Evolutionary conservation across 1,140 invertebrate genomes (phyloP).

Genomic region (Pseudomyrmex sp.): DNA sequence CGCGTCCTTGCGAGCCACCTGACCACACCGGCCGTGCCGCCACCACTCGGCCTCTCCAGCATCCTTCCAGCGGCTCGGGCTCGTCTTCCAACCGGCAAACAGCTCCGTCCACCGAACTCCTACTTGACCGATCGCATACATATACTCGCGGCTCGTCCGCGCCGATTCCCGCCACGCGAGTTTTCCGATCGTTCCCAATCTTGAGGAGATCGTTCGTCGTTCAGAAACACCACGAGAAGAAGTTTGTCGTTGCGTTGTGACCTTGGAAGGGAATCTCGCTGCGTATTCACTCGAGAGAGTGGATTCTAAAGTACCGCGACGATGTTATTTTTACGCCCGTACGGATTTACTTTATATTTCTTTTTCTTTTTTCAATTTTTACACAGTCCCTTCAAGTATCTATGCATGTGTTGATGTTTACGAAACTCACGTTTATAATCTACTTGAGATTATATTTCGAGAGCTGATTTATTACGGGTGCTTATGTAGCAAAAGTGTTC

Average conservation of each 20-base stretch:
- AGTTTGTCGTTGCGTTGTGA: background rate
- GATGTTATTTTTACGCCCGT: background rate
- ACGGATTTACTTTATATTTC: background rate
- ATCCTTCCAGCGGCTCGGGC: constrained; percentile 74
- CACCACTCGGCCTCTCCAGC: constrained; percentile 82
- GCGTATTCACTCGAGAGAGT: background rate
- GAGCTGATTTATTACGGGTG: background rate
- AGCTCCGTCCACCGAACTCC: constrained; percentile 72
- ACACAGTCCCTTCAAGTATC: background rate
- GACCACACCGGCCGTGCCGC: constrained; percentile 84
- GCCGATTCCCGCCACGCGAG: constrained; percentile 36
- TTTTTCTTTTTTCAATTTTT: background rate
- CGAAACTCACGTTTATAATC: too few species aligned
- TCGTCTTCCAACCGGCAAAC: constrained; percentile 74
- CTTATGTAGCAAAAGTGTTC: constrained; percentile 7
- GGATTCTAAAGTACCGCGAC: background rate
- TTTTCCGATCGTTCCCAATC: constrained; percentile 25
- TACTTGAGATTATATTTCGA: too few species aligned
- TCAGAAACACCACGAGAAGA: background rate
- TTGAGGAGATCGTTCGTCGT: background rate
- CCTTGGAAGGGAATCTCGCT: background rate
- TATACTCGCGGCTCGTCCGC: constrained; percentile 5
- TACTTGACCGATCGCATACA: constrained; percentile 75
- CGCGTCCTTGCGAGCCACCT: constrained; percentile 86
- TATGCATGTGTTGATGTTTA: background rate